These are phyloP conservation scores for Priapulus caudatus DNA, from an alignment of 2,888 invertebrate genomes.

Conservation along the genomic window DNA sequence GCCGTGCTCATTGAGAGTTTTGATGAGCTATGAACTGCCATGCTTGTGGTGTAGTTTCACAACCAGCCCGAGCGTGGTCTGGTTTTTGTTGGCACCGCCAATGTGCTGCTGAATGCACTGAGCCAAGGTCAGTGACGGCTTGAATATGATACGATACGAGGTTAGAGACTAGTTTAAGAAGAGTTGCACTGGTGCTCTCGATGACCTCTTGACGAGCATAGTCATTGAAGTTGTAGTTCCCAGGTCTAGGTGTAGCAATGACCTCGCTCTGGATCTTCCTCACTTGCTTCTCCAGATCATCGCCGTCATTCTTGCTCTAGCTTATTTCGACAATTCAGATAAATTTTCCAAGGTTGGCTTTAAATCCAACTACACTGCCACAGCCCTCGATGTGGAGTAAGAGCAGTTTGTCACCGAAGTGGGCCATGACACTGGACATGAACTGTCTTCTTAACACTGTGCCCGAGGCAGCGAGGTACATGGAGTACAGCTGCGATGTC, in stretches of 20 bases:
- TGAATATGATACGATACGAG: conserved; percentile 2
- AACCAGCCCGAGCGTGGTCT: conserved; percentile 4
- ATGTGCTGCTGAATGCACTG: conserved; percentile 4
- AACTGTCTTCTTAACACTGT: too few relatives aligned
- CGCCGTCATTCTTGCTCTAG: neutral
- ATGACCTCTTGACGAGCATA: neutral
- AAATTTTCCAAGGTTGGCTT: neutral
- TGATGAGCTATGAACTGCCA: conserved; percentile 6
- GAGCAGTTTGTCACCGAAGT: neutral
- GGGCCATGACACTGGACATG: too few relatives aligned
- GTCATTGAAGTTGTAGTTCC: neutral
- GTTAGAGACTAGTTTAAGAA: neutral
- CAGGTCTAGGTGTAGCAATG: neutral
- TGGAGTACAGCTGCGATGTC: too few relatives aligned
- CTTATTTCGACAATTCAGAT: neutral
- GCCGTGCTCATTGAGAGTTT: neutral
- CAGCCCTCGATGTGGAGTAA: conserved; percentile 2
- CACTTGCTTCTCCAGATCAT: conserved; percentile 4
- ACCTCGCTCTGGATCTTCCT: conserved; percentile 2
- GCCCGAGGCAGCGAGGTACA: too few relatives aligned
- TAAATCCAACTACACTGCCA: neutral
- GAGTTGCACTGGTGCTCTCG: conserved; percentile 4
- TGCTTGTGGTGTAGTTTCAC: conserved; percentile 6
- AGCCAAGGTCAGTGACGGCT: neutral
- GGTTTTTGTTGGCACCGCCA: neutral